Evolutionary conservation across 1,140 invertebrate genomes (phyloP), one percentile per base, ranked within the genome.

Genomic region (Magallana ariakensis): DNA sequence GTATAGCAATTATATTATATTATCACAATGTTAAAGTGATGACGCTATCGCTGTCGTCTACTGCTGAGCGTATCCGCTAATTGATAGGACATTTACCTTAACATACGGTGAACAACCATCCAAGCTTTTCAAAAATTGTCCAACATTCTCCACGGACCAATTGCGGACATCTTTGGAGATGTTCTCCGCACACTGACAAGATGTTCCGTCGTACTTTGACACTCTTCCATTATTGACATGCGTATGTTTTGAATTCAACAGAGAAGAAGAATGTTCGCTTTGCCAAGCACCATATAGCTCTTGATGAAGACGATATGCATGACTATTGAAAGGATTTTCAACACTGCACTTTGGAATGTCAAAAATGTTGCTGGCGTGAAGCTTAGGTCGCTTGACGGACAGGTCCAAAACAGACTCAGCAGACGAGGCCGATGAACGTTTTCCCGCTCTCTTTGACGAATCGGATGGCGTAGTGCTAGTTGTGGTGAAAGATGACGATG

Each of bases 91-190:
- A 46, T 13, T 75, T 88, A 92, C 91, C 87, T 93, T 90, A 56
- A 90, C 84, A 57, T 93, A 93, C 11, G 91, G 58, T 7, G 84
- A 82, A 70, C 92, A 93, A 11, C 92, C 92, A 11, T 93, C 91
- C 11, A 93, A 58, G 0, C 84, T 87, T 11, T 62, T 85, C 10
- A 93, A 55, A 81, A 93, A 92, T 70, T 89, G 87, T 83, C 87
- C 89, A 2, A 93, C 92, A 66, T 90, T 88, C 80, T 91, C 90
- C 4, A 91, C 91, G 10, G 87, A 85, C 92, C 92, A 93, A 46
- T 90, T 88, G 13, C 88, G 82, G 16, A 93, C 90, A 75, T 92
- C 89, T 4, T 89, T 88, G 0, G 90, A 87, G 56, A 87, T 86
- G 82, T 89, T 89, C 56, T 88, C 57, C 3, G 54, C 84, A 80